Base-by-base conservation (phyloP, 2,797 vertebrate species). In the Malurus leucopterus region DNA sequence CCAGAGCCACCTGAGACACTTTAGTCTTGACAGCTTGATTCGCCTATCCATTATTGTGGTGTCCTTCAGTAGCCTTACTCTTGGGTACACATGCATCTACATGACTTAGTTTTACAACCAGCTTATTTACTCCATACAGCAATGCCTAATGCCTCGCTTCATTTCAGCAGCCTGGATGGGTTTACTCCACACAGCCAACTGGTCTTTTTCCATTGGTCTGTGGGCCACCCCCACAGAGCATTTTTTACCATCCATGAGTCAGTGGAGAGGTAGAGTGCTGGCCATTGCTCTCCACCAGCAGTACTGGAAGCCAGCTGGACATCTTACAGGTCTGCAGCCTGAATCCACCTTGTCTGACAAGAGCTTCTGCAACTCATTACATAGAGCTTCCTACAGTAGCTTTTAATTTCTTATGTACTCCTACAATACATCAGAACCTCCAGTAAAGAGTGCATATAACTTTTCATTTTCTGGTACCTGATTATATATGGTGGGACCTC, bases 191-290 rank as follows among this genome's bases (percentile, higher is more conserved):
- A 32, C 34, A 34, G 16, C 11, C 20, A 63, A 21, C 10, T 24
- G 16, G 21, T 71, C 36, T 64, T 82, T 63, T 64, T 26, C 50
- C 21, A 30, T 3, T 24, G 16, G 11, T 72, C 26, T 41, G 8
- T 22, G 22, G 19, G 34, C 26, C 43, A 63, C 21, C 6, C 16
- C 11, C 41, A 63, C 10, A 55, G 17, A 34, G 34, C 16, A 54
- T 29, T 62, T 81, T 6, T 46, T 40, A 32, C 19, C 20, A 32
- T 34, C 13, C 16, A 40, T 7, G 46, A 34, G 6, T 40, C 57
- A 62, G 30, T 24, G 24, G 13, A 53, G 32, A 70, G 3, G 9
- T 6, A 41, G 11, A 47, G 13, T 0, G 0, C 41, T 40, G 34
- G 15, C 16, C 24, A 41, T 40, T 81, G 62, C 10, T 71, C 34